phyloP scores from a whole-genome alignment of 2,113 vertebrate genomes.

The Erinaceus europaeus region DNA sequence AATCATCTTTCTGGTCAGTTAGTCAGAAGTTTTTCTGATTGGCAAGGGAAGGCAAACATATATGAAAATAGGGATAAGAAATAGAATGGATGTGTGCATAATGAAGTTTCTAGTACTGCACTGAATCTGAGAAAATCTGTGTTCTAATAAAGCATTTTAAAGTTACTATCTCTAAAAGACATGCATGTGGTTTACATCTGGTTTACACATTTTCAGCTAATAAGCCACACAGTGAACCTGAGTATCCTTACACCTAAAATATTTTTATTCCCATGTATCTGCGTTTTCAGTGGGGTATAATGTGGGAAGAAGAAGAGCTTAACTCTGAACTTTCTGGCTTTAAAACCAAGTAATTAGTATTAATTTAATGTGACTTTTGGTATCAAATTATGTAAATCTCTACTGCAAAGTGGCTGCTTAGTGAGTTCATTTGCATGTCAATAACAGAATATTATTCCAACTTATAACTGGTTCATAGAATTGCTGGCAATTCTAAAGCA shows the following conservation, averaged over 20 bases:
- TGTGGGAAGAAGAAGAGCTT: background rate
- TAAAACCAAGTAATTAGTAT: conserved; percentile 30
- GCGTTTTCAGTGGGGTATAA: background rate
- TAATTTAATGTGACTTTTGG: conserved; percentile 52
- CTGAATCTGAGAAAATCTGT: background rate
- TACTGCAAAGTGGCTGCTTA: conserved; percentile 66
- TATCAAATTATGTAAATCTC: conserved; percentile 58
- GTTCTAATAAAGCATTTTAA: conserved; percentile 11
- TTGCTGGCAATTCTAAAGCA: conserved; percentile 6
- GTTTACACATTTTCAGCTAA: background rate
- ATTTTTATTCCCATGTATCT: conserved; percentile 16
- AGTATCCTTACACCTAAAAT: background rate
- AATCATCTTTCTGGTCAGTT: background rate
- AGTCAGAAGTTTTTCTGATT: conserved; percentile 3
- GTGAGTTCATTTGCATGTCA: conserved; percentile 56
- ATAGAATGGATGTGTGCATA: background rate
- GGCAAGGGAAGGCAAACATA: background rate
- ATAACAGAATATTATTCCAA: conserved; percentile 38
- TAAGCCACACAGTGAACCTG: background rate
- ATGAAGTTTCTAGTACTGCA: background rate
- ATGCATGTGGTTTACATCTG: background rate
- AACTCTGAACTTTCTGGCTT: conserved; percentile 35
- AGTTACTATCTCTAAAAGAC: background rate
- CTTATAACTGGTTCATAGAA: conserved; percentile 23
- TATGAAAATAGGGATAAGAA: conserved; percentile 41